Percentiles rank a stretch among this genome's conserved stretches.
Conservation (phyloP, 1,140 invertebrate species). For the Cyclargus thomasi region DNA sequence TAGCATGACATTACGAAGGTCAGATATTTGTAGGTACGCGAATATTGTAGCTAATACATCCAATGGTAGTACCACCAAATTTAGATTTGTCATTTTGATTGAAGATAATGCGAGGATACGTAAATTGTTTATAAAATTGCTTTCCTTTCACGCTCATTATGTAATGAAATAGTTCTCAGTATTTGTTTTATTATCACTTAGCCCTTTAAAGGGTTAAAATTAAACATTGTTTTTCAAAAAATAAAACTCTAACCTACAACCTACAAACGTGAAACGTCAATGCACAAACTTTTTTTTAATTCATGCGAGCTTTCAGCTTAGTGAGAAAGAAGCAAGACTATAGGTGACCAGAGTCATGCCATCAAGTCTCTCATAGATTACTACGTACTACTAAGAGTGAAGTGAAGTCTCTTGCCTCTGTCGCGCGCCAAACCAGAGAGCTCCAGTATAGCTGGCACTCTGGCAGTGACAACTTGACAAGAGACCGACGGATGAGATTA, state of each 20-base stretch:
- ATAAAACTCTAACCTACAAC: neutral
- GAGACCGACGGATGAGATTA: no score
- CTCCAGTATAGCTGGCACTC: no score
- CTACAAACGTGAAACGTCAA: neutral
- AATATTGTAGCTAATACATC: conserved; percentile 56
- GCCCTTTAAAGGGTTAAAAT: neutral
- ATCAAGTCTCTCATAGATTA: no score
- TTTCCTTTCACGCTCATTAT: neutral
- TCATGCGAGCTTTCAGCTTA: no score
- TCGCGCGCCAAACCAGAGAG: no score
- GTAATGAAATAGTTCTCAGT: neutral
- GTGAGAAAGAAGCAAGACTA: no score
- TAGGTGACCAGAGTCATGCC: no score
- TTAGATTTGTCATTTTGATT: conserved; percentile 7
- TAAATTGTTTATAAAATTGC: neutral
- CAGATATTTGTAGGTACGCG: conserved; percentile 35
- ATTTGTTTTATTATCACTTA: neutral
- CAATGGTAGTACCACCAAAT: conserved; percentile 36
- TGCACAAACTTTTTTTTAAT: neutral
- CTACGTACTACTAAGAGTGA: no score
- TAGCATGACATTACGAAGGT: conserved; percentile 51
- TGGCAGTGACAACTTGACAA: no score
- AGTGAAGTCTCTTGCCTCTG: no score
- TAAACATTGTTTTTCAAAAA: neutral
- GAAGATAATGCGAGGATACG: neutral